Conservation (phyloP, 2,797 vertebrate species). For the Bufotes viridis region DNA sequence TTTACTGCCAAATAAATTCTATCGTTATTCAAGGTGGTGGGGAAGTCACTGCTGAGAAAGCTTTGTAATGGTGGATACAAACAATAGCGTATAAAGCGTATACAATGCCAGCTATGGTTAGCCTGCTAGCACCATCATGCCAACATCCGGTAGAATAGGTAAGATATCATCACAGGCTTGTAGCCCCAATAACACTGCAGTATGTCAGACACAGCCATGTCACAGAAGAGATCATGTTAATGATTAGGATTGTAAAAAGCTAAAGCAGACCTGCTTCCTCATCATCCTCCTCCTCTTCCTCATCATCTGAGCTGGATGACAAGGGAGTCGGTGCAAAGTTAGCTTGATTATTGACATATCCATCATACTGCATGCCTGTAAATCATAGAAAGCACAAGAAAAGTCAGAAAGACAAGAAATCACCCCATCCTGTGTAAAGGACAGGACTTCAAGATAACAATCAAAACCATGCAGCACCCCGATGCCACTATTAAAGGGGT, state of each 20-base stretch:
- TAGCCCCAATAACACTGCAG: neutral
- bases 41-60: neutral
- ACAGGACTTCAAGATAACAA: neutral
- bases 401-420: conserved; percentile 75
- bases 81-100: neutral
- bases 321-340: conserved; percentile 91
- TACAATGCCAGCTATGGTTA: neutral
- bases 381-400: conserved; percentile 83
- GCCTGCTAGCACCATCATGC: neutral
- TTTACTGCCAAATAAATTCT: neutral
- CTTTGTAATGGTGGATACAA: neutral
- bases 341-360: conserved; percentile 94
- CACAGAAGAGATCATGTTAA: neutral
- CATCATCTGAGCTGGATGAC: conserved; percentile 98
- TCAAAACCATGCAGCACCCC: neutral
- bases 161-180: neutral
- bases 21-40: neutral
- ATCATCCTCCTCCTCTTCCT: conserved; percentile 90
- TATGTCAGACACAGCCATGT: conserved; percentile 9
- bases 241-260: conserved; percentile 75
- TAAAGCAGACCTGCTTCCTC: conserved; percentile 99
- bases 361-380: conserved; percentile 96
- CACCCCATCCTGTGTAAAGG: conserved; percentile 66
- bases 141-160: neutral
- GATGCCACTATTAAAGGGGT: neutral